Evolutionary conservation across 2,113 vertebrate genomes (phyloP), one percentile per base, ranked within the genome.

Genomic region (Sebastes fasciatus): DNA sequence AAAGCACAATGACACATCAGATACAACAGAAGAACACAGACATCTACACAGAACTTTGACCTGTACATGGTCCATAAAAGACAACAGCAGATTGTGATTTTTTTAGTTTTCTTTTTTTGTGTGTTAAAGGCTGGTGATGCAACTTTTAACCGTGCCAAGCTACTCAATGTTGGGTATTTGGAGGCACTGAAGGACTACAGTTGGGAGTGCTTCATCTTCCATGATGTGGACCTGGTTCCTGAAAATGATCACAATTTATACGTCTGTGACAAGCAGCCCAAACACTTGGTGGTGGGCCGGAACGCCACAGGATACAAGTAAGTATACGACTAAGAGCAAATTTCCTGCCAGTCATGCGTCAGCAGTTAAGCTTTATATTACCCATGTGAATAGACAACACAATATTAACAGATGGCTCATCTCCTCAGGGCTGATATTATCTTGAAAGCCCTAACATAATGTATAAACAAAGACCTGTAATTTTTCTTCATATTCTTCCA

Each of bases 171-270:
- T 54, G 98, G 98, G 10, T 99, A 97, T 87, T 80, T 99, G 81
- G 98, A 99, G 89, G 97, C 98, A 6, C 91, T 99, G 70, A 99
- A 97, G 87, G 97, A 99, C 87, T 94, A 92, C 21, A 92, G 69
- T 23, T 99, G 98, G 98, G 97, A 98, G 68, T 99, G 98, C 83
- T 99, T 99, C 80, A 95, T 99, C 87, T 98, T 99, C 91, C 98
- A 99, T 1, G 98, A 99, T 45, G 98, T 99, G 77, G 98, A 99
- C 89, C 94, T 99, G 80, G 91, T 99, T 79, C 98, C 98, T 0
- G 98, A 99, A 94, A 98, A 99, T 26, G 98, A 99, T 93, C 92
- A 94, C 72, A 99, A 99, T 90, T 90, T 96, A 67, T 99, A 99
- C 66, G 85, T 79, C 49, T 99, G 98, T 90, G 97, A 96, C 67